A percentile compares a stretch with the other conserved stretches of the same genome.
These are phyloP conservation scores for Sarcophaga peregrina DNA, from an alignment of 1,140 invertebrate species.

Conservation along the genomic window DNA sequence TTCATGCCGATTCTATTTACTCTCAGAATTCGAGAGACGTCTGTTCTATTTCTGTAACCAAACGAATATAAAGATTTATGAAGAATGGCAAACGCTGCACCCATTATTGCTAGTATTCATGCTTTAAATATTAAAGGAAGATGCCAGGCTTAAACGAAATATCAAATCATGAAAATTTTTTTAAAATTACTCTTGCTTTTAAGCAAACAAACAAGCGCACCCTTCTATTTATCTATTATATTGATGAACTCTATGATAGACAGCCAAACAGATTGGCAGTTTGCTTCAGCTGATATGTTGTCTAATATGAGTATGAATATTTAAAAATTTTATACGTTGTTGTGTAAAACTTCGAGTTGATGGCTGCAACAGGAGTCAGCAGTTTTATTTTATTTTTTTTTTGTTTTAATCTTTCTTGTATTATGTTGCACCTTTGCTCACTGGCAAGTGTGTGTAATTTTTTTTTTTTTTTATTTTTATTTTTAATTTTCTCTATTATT, in stretches of 20 bases:
- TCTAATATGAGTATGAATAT: neutral
- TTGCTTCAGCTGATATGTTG: neutral
- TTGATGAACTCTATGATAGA: neutral
- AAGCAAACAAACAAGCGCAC: too few species aligned
- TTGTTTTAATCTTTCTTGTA: neutral
- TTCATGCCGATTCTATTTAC: too few species aligned
- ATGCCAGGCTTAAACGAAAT: too few species aligned
- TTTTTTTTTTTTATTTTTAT: neutral
- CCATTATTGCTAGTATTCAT: too few species aligned
- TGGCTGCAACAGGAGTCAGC: neutral
- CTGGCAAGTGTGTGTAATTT: conserved; percentile 14
- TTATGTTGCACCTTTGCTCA: neutral
- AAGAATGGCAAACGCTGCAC: too few species aligned
- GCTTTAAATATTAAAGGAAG: too few species aligned
- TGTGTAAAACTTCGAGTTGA: neutral
- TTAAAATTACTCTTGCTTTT: too few species aligned
- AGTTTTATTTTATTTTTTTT: neutral
- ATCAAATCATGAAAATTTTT: too few species aligned
- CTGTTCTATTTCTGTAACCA: too few species aligned
- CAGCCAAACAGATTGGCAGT: neutral
- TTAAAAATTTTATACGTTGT: neutral
- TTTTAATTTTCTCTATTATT: conserved; percentile 8
- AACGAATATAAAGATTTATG: too few species aligned
- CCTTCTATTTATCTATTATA: too few species aligned
- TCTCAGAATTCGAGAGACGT: too few species aligned